Base-by-base conservation (phyloP, 1,140 invertebrate species). In the Cecropterus lyciades region DNA sequence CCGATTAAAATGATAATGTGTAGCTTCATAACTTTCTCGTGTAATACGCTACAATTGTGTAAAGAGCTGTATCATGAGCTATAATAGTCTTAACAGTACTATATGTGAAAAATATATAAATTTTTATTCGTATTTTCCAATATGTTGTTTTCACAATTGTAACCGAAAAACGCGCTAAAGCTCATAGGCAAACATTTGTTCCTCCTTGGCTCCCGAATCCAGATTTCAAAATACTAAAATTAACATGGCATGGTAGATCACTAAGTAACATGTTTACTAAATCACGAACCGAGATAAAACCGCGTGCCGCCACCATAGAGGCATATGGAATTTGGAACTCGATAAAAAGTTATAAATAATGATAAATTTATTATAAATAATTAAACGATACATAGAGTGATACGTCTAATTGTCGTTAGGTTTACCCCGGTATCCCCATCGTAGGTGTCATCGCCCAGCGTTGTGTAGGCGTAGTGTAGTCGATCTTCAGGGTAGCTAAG, bases 181-280 rank as follows among this genome's bases (percentile, higher is more conserved):
- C 55, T 69, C 48, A 67, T 76, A 74, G 70, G 60, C 37, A 42
- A 72, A 73, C 71, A 64, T 67, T 46, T 68, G 79, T 81, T 80
- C 79, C 72, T 82, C 85, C 85, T 85, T 84, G 89, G 82, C 86
- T 87, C 87, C 89, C 68, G 67, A 75, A 63, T 68, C 70, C 79
- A 70, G 73, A 77, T 79, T 69, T 81, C 74, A n/a, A 71, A 76
- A 77, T 66, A 69, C 62, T 70, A 70, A 80, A 78, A 65, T 64
- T 76, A 84, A 84, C 72, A 72, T 73, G 74, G 87, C 89, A 89
- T 90, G 89, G 70, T 91, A 89, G 87, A 72, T 67, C 40, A 79
- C 63, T 84, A 84, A 84, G 77, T 79, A 79, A 78, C 71, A 52
- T 53, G 68, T 73, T 67, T 70, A 72, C 65, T 67, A 80, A 69